Conservation (phyloP, 2,113 vertebrate genomes). For the Apteryx owenii region DNA sequence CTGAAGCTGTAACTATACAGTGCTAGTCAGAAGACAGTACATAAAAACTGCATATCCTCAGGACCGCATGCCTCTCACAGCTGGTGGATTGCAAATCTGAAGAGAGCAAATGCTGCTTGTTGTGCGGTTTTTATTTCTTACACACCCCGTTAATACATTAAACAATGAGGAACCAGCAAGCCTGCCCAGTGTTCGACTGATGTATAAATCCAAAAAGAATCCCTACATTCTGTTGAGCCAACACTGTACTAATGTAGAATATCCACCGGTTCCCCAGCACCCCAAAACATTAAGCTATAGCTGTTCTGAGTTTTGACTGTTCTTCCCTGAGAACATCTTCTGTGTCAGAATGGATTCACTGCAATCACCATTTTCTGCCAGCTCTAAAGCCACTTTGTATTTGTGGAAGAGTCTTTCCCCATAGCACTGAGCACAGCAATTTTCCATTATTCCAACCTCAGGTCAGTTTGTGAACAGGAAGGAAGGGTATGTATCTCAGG, state of each 20-base stretch:
- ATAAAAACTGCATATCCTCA: background rate
- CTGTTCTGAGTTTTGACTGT: background rate
- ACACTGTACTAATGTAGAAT: background rate
- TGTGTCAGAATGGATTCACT: background rate
- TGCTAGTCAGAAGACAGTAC: background rate
- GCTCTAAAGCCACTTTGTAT: background rate
- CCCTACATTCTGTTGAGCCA: background rate
- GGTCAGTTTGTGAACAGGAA: background rate
- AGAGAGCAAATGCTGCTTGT: background rate
- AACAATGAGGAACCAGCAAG: background rate
- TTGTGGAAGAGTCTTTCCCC: background rate
- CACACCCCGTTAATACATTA: background rate
- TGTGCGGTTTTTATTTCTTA: background rate
- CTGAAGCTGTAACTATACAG: background rate
- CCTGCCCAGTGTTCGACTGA: background rate
- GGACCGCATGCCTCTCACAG: background rate
- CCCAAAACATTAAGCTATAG: background rate
- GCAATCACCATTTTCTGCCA: background rate
- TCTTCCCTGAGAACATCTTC: background rate
- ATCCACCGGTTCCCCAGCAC: background rate
- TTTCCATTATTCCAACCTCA: background rate
- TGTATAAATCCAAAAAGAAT: background rate
- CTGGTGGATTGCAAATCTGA: background rate
- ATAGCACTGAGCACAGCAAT: background rate
- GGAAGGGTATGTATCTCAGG: background rate